A percentile compares a stretch with the other conserved stretches of the same genome.
Conservation (phyloP, 2,888 invertebrate species). For the Zhuqinia jingwanae region DNA sequence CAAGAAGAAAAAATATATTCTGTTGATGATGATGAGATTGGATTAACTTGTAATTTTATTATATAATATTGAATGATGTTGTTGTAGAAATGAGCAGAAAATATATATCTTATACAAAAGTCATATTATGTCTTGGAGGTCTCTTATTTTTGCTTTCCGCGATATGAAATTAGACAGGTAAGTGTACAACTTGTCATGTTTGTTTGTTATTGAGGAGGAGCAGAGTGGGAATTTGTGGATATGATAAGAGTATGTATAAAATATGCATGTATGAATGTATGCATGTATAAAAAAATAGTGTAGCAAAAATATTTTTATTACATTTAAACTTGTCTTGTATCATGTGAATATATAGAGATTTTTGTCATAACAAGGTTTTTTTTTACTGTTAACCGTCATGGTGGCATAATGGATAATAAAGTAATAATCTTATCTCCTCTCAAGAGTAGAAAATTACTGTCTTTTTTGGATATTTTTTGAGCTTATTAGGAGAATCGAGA, state of each 20-base stretch:
- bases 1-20: too few species aligned
- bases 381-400: neutral
- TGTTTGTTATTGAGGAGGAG: slow-evolving; percentile 39
- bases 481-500: neutral
- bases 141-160: slow-evolving; percentile 4
- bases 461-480: too few species aligned
- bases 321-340: neutral
- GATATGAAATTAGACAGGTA: slow-evolving; percentile 58
- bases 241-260: neutral
- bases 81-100: neutral
- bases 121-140: slow-evolving; percentile 45
- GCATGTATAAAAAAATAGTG: slow-evolving; percentile 34
- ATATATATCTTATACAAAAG: too few species aligned
- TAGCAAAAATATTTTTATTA: slow-evolving; percentile 39
- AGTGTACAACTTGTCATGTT: slow-evolving; percentile 59
- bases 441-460: neutral
- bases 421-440: neutral
- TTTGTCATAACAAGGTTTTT: slow-evolving; percentile 13
- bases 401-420: slow-evolving; percentile 1
- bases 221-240: slow-evolving; percentile 6
- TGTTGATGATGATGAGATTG: slow-evolving; percentile 38
- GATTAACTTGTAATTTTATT: neutral
- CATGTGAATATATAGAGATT: neutral
- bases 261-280: too few species aligned
- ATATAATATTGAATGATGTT: slow-evolving; percentile 1